phyloP scores from a whole-genome alignment of 2,888 invertebrate species.

The Lissocephala sabroskyi region DNA sequence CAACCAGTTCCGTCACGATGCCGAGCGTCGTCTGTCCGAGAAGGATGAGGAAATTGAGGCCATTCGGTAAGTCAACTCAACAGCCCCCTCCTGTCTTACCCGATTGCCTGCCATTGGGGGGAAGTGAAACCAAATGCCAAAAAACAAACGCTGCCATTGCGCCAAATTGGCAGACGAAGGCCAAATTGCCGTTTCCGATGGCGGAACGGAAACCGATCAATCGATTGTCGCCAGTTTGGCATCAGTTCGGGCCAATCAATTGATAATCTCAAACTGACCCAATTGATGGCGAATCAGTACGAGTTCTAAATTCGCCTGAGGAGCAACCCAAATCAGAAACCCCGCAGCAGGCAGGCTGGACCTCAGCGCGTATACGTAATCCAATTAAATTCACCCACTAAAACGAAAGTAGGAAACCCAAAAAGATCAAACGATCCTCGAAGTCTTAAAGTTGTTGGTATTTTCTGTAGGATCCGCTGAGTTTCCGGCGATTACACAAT shows the following conservation, averaged over 20 bases:
- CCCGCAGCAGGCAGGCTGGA: constrained; percentile 3
- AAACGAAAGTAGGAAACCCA: constrained; percentile 22
- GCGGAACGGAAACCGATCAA: constrained; percentile 38
- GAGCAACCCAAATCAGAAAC: constrained; percentile 4
- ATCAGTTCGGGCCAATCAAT: constrained; percentile 29
- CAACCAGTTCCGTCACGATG: constrained; percentile 95
- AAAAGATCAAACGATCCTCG: no score
- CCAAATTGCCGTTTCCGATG: constrained; percentile 29
- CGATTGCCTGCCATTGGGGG: no score
- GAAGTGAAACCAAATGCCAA: constrained; percentile 31
- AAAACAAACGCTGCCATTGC: not conserved
- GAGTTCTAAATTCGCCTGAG: constrained; percentile 56
- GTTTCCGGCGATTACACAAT: constrained; percentile 45
- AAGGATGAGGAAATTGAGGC: constrained; percentile 99
- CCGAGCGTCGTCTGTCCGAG: constrained; percentile 96
- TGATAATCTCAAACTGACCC: constrained; percentile 63
- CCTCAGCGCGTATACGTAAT: constrained; percentile 10
- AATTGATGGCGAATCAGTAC: constrained; percentile 57
- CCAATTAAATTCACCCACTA: no score
- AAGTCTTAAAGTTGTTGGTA: constrained; percentile 1
- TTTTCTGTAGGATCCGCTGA: constrained; percentile 45
- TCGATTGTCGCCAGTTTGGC: constrained; percentile 44
- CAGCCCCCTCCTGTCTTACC: no score
- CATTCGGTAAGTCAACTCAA: constrained; percentile 92
- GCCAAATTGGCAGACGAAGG: constrained; percentile 17